phyloP scores from a whole-genome alignment of 2,113 vertebrate species.

The Pardalotus punctatus region DNA sequence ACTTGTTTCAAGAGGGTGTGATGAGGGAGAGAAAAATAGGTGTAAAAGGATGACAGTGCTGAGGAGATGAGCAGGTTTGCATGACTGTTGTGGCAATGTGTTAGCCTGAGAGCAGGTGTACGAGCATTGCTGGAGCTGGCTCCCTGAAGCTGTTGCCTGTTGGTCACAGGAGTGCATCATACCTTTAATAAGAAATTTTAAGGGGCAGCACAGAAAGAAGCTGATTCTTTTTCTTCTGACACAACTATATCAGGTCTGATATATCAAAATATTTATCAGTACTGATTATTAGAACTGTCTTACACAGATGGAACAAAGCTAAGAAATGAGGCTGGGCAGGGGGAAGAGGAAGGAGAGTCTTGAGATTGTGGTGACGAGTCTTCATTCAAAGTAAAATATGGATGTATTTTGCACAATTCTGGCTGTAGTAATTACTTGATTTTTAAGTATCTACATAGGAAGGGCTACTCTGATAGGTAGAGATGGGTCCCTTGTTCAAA shows the following conservation, averaged over 20 bases:
- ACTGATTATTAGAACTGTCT: not conserved
- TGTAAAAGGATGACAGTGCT: not conserved
- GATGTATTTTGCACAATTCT: not conserved
- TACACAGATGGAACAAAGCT: not conserved
- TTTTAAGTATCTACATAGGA: not conserved
- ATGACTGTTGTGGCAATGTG: not conserved
- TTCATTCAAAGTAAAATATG: not conserved
- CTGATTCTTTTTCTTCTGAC: not conserved
- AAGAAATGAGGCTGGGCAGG: not conserved
- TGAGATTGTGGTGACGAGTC: not conserved
- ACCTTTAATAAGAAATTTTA: not conserved
- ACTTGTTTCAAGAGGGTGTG: not conserved
- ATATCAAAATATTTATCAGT: too few species aligned
- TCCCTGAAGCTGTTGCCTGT: not conserved
- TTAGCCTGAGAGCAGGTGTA: not conserved
- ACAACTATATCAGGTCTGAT: not conserved
- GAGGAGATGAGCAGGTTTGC: not conserved
- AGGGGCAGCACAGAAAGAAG: not conserved
- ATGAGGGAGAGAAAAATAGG: not conserved
- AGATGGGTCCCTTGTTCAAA: not conserved
- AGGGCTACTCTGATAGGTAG: not conserved
- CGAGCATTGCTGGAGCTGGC: not conserved
- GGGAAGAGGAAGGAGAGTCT: not conserved
- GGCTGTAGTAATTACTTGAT: not conserved
- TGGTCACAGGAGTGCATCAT: not conserved